These are phyloP conservation scores for Epizoanthus scotinus DNA, from an alignment of 92 coral and sea anemone genomes.

Conservation along the genomic window DNA sequence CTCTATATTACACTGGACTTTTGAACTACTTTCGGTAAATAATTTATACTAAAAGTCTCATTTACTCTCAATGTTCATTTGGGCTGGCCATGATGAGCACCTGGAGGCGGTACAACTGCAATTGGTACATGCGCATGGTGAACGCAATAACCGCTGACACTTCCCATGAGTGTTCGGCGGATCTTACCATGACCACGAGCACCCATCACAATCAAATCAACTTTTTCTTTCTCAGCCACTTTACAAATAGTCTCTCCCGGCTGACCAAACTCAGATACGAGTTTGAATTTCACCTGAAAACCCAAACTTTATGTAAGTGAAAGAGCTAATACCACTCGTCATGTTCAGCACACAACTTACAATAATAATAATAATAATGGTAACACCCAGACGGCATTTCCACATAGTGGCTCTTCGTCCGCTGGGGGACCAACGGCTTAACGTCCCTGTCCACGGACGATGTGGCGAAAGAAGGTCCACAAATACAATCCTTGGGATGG, in stretches of 20 bases:
- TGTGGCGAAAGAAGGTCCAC: no score
- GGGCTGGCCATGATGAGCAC: background rate
- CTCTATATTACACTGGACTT: background rate
- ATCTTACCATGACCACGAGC: constrained; percentile 51
- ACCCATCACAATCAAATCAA: constrained; percentile 45
- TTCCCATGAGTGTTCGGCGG: constrained; percentile 53
- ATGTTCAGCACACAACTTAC: background rate
- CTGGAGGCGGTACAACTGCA: constrained; percentile 43
- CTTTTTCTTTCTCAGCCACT: constrained; percentile 33
- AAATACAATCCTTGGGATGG: no score
- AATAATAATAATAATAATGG: no score
- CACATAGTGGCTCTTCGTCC: no score
- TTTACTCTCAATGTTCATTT: background rate
- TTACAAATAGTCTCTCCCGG: constrained; percentile 48
- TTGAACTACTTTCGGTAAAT: background rate
- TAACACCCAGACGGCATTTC: no score
- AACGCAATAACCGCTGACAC: constrained; percentile 53
- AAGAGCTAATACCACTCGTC: background rate
- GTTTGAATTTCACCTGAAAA: constrained; percentile 35
- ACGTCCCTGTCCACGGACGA: no score
- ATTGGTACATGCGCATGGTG: constrained; percentile 57
- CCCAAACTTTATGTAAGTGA: background rate
- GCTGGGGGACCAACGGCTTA: no score
- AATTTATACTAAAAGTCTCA: background rate
- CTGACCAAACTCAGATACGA: constrained; percentile 36